Conservation (phyloP, 1,140 invertebrate genomes). For the Heliconius hewitsoni region DNA sequence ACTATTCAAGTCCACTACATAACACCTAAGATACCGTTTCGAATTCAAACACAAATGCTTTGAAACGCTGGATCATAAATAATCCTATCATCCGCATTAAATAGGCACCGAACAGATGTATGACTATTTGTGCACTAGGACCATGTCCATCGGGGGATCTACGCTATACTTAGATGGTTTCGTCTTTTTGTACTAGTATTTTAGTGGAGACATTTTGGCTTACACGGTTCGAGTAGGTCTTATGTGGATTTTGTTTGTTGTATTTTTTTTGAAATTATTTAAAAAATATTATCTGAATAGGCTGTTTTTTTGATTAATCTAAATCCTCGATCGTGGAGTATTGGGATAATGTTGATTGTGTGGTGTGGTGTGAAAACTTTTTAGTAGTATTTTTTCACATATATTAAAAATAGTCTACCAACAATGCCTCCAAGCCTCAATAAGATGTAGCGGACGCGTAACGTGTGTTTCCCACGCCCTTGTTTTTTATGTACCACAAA, state of each 20-base stretch:
- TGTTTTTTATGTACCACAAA: conserved; percentile 21
- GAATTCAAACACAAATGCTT: conserved; percentile 24
- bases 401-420: neutral
- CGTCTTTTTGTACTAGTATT: too few species aligned
- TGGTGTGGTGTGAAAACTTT: too few species aligned
- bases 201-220: too few species aligned
- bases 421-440: neutral
- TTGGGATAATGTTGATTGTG: too few species aligned
- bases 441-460: conserved; percentile 20
- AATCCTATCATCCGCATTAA: conserved; percentile 38
- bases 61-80: conserved; percentile 34
- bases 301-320: too few species aligned
- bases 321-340: too few species aligned
- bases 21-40: conserved; percentile 14
- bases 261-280: too few species aligned
- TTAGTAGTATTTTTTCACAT: too few species aligned
- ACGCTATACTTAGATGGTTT: neutral
- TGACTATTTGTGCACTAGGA: conserved; percentile 19
- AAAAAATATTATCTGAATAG: too few species aligned
- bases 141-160: neutral
- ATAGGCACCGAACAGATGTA: conserved; percentile 26
- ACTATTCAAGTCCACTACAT: neutral
- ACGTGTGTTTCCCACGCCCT: conserved; percentile 23
- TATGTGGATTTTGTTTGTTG: too few species aligned
- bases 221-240: too few species aligned